phyloP scores from a whole-genome alignment of 2,888 invertebrate genomes.

The Leptogaster cylindrica region DNA sequence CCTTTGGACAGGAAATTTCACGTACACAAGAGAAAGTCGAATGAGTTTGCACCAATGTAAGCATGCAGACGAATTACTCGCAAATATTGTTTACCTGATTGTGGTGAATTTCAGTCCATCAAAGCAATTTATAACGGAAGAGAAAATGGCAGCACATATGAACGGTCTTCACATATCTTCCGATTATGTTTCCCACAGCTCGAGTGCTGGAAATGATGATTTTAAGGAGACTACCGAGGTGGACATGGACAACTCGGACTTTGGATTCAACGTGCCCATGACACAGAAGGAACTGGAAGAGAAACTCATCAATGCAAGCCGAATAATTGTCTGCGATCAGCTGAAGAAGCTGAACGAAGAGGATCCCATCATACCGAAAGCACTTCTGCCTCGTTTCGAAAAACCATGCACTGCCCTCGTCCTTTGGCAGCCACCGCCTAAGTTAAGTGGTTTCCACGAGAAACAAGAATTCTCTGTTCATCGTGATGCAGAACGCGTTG shows the following conservation, averaged over 20 bases:
- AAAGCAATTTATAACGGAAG: conserved; percentile 82
- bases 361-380: conserved; percentile 71
- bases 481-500: conserved; percentile 46
- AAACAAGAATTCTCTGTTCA: conserved; percentile 16
- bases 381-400: conserved; percentile 70
- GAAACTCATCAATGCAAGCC: conserved; percentile 63
- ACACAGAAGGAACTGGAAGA: conserved; percentile 59
- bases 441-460: conserved; percentile 54
- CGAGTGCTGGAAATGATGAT: no score
- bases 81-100: not conserved
- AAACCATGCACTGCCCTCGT: conserved; percentile 81
- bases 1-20: not conserved
- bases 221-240: not conserved
- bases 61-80: not conserved
- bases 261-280: conserved; percentile 53
- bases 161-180: conserved; percentile 75
- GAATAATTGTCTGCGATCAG: conserved; percentile 73
- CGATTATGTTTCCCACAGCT: conserved; percentile 55
- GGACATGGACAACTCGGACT: conserved; percentile 39
- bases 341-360: conserved; percentile 66
- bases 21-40: conserved; percentile 14
- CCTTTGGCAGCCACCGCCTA: conserved; percentile 78
- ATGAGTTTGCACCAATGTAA: conserved; percentile 8
- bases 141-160: conserved; percentile 83
- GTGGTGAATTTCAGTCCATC: conserved; percentile 63